Percentiles rank a stretch among this genome's conserved stretches.
phyloP scores from a whole-genome alignment of 64 coral and sea anemone species.

The Catalaphyllia jardinei region DNA sequence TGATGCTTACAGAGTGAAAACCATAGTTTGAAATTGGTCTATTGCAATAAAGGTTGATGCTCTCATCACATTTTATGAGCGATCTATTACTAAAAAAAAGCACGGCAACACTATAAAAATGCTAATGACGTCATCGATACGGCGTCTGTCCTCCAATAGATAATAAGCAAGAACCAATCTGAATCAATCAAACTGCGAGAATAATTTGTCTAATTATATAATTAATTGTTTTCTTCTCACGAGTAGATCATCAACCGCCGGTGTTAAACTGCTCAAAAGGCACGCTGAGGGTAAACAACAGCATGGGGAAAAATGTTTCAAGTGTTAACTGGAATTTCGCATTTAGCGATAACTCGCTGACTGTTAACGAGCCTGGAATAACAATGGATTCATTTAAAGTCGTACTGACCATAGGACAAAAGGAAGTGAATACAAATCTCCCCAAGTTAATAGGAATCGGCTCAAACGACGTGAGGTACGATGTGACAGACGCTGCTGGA shows the following conservation, averaged over 20 bases:
- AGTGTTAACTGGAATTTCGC: slow-evolving; percentile 18
- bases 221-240: not conserved
- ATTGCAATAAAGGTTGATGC: no score
- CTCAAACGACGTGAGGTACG: slow-evolving; percentile 13
- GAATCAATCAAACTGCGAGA: not conserved
- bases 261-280: not conserved
- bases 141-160: no score
- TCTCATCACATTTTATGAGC: no score
- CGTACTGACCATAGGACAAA: slow-evolving; percentile 16
- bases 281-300: not conserved
- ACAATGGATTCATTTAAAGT: slow-evolving; percentile 27
- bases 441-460: slow-evolving; percentile 31
- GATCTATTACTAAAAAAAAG: no score
- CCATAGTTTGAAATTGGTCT: no score
- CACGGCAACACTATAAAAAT: no score
- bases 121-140: no score
- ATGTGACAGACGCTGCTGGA: slow-evolving; percentile 24
- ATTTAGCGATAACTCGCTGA: slow-evolving; percentile 50
- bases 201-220: not conserved
- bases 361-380: slow-evolving; percentile 8
- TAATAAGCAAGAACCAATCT: no score
- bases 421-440: not conserved
- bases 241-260: slow-evolving; percentile 24
- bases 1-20: no score
- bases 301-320: slow-evolving; percentile 29